A percentile compares a stretch with the other conserved stretches of the same genome.
Evolutionary conservation across 2,113 vertebrate genomes (phyloP).

Genomic region (Spermophilus dauricus): DNA sequence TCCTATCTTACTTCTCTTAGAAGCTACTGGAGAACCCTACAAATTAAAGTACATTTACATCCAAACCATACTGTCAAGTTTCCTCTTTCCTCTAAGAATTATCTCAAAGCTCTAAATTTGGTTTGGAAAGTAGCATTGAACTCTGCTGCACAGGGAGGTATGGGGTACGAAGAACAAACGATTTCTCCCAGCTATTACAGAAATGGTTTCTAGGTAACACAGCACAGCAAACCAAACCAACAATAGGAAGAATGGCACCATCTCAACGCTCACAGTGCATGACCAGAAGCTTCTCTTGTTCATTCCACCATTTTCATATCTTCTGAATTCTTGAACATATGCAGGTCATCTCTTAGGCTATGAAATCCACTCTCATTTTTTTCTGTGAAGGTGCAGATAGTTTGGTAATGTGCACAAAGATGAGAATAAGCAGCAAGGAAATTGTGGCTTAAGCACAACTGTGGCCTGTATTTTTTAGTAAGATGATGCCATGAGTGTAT

Average conservation of each 20-base stretch:
- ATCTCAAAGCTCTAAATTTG: background rate
- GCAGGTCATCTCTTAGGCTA: background rate
- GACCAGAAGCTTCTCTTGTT: background rate
- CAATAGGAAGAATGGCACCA: background rate
- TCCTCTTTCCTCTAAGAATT: background rate
- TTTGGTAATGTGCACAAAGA: background rate
- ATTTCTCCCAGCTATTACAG: background rate
- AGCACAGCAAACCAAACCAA: background rate
- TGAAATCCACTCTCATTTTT: background rate
- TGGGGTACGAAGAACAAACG: background rate
- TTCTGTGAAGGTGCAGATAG: background rate
- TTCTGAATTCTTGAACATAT: background rate
- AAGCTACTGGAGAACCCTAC: background rate
- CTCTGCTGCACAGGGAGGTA: background rate
- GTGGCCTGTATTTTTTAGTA: background rate
- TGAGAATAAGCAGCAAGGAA: background rate
- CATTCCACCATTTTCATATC: background rate
- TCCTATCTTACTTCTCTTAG: background rate
- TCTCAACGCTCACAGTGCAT: accelerated
- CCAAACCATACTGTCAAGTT: background rate
- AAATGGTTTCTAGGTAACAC: background rate
- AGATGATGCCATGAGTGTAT: background rate
- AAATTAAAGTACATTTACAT: background rate
- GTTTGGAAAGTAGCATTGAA: background rate
- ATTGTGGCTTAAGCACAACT: no score